Evolutionary conservation across 2,797 vertebrate genomes (phyloP).

Genomic region (Propithecus deckenii): DNA sequence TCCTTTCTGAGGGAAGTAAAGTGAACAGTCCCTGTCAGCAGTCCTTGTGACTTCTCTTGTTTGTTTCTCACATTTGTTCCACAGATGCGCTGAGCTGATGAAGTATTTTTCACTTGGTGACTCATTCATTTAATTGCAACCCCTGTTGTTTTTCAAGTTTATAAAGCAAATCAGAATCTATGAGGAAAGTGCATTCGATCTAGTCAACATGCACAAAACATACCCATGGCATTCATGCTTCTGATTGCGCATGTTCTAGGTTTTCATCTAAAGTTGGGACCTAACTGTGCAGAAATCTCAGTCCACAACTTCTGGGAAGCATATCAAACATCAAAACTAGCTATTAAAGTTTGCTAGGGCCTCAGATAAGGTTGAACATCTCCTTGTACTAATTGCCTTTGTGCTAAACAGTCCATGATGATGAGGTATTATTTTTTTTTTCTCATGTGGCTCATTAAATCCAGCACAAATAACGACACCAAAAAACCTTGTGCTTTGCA

Average conservation of each 20-base stretch:
- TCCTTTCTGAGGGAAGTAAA: not conserved
- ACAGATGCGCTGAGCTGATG: not conserved
- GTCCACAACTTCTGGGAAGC: not conserved
- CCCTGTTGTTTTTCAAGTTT: slow-evolving; percentile 18
- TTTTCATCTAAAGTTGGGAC: not conserved
- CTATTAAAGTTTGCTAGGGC: not conserved
- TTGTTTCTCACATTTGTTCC: not conserved
- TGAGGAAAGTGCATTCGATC: not conserved
- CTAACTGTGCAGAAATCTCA: not conserved
- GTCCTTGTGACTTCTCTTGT: not conserved
- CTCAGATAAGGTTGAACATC: not conserved
- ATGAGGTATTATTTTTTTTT: slow-evolving; percentile 55
- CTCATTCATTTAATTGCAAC: not conserved
- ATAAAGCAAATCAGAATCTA: not conserved
- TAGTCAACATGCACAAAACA: not conserved
- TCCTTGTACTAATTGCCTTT: slow-evolving; percentile 57
- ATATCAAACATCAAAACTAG: not conserved
- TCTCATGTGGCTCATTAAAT: slow-evolving; percentile 62
- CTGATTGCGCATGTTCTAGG: not conserved
- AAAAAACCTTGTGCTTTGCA: slow-evolving; percentile 58
- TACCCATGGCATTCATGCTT: not conserved
- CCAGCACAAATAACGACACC: slow-evolving; percentile 66
- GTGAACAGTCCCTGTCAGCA: not conserved
- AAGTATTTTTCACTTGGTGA: slow-evolving; percentile 22
- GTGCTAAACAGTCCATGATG: slow-evolving; percentile 42